These are phyloP conservation scores for Sminthurinus aureus DNA, from an alignment of 2,888 invertebrate genomes.

Conservation along the genomic window DNA sequence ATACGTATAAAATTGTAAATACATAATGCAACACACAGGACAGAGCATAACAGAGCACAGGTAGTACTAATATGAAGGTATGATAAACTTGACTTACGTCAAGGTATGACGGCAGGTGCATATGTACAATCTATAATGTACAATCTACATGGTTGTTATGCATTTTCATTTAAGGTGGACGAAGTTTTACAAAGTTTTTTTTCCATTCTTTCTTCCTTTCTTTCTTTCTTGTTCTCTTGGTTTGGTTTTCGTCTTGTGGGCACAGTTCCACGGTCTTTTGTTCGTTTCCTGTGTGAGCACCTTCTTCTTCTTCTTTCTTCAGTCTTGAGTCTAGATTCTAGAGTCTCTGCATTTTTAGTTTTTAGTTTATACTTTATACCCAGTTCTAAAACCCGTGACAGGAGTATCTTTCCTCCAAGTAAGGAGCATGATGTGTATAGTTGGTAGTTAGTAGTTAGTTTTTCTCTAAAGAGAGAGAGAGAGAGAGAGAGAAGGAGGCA, in stretches of 20 bases:
- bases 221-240: not conserved
- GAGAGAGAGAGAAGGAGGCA: not conserved
- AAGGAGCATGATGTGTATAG: not conserved
- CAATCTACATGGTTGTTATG: not conserved
- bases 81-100: not conserved
- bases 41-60: not conserved
- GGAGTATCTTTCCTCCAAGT: not conserved
- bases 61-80: not conserved
- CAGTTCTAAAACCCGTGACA: constrained; percentile 24
- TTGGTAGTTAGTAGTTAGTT: not conserved
- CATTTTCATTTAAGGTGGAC: not conserved
- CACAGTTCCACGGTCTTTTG: constrained; percentile 18
- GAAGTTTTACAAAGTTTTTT: constrained; percentile 12
- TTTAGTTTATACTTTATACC: not conserved
- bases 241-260: not conserved
- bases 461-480: not conserved
- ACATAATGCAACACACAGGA: not conserved
- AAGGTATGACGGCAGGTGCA: not conserved
- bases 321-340: not conserved
- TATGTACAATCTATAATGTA: not conserved
- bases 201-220: not conserved
- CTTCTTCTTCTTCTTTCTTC: not conserved
- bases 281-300: constrained; percentile 32
- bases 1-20: not conserved
- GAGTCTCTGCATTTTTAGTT: constrained; percentile 22